Base-by-base conservation (phyloP, 1,140 invertebrate species). In the Trichogramma pretiosum region DNA sequence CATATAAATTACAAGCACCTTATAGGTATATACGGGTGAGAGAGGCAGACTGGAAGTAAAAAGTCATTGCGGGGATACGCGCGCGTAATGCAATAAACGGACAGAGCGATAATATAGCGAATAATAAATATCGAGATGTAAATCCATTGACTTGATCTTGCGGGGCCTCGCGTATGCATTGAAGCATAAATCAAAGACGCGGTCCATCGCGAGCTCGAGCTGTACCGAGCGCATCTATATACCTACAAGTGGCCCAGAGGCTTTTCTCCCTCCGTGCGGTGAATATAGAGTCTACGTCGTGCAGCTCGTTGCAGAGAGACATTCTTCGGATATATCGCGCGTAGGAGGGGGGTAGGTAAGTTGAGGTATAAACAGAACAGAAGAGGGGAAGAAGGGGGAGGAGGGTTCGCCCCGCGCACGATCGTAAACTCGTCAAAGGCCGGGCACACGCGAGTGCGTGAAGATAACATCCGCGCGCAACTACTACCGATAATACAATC, bases 141-240 rank as follows among this genome's bases (percentile, higher is more conserved):
- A 71, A 71, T 71, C 66, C 65, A 69, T 70, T 70, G 67, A n/a
- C n/a, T n/a, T n/a, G n/a, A n/a, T n/a, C n/a, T n/a, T n/a, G 68
- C 64, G 67, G 63, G 67, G 62, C 62, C n/a, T n/a, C n/a, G 24
- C 24, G 11, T 28, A 28, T 68, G 67, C 69, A 64, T 67, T 70
- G 58, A 59, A 46, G 56, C 66, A 67, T 71, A 71, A 71, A 71
- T 71, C 68, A 71, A n/a, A n/a, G n/a, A n/a, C n/a, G n/a, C n/a
- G n/a, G n/a, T n/a, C n/a, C n/a, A n/a, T n/a, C n/a, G n/a, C n/a
- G 56, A 53, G 62, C 53, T 43, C 54, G 54, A 57, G 48, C 55
- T 53, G 18, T 17, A 35, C n/a, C 8, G 5, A 7, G 5, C 13
- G 17, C 8, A 5, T 35, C 13, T 35, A 5, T 14, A 5, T 35